These are phyloP conservation scores for Thalassarche chlororhynchos DNA, from an alignment of 2,113 vertebrate genomes.

Conservation along the genomic window DNA sequence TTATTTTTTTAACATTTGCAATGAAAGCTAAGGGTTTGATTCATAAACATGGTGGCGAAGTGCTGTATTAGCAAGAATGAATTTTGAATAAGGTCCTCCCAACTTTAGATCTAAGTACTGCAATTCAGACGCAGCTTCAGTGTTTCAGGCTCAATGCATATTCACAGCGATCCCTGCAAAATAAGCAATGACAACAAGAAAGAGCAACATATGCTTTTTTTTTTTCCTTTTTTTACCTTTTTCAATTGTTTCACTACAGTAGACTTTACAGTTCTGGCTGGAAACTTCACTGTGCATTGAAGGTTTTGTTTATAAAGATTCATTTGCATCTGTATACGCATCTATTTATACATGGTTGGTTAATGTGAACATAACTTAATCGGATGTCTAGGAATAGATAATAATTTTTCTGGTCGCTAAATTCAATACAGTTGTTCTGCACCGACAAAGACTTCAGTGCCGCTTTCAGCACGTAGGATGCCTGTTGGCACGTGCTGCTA, in stretches of 20 bases:
- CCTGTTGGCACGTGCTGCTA: not conserved
- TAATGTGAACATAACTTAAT: not conserved
- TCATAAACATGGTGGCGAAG: not conserved
- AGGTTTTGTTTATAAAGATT: not conserved
- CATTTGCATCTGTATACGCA: not conserved
- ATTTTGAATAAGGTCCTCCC: not conserved
- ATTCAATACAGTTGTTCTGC: not conserved
- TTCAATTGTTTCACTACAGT: not conserved
- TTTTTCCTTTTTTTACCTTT: not conserved
- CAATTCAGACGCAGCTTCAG: not conserved
- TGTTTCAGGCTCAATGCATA: not conserved
- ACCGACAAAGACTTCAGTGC: not conserved
- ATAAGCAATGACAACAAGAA: not conserved
- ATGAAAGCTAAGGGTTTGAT: not conserved
- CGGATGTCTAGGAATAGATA: not conserved
- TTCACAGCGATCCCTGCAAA: not conserved
- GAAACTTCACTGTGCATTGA: not conserved
- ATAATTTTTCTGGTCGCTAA: not conserved
- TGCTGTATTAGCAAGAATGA: not conserved
- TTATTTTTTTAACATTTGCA: not conserved
- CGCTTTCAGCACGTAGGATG: not conserved
- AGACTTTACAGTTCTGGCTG: not conserved
- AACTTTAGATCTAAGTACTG: not conserved
- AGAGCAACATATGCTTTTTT: not conserved
- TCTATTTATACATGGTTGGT: not conserved